These are phyloP conservation scores for Clupea harengus DNA, from an alignment of 2,113 vertebrate species.

Conservation along the genomic window DNA sequence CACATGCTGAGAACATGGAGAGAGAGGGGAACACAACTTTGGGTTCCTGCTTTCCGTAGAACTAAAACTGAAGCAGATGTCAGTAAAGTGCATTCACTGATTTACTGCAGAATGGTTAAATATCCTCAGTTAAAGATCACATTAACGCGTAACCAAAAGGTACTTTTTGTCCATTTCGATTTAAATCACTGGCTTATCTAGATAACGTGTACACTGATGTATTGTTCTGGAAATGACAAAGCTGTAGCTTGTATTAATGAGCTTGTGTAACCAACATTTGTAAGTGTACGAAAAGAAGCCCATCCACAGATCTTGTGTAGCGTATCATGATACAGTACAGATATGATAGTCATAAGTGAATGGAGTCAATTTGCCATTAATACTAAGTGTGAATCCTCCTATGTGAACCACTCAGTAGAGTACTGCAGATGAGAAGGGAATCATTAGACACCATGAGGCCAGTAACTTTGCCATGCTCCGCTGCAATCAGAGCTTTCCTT, in stretches of 20 bases:
- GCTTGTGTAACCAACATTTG: not conserved
- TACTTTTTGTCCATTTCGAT: not conserved
- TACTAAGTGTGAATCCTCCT: not conserved
- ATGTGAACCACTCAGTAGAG: conserved; percentile 7
- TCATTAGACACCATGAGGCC: conserved; percentile 22
- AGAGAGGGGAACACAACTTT: conserved; percentile 45
- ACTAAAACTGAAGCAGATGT: conserved; percentile 70
- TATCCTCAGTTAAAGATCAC: conserved; percentile 10
- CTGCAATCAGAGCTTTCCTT: conserved; percentile 31
- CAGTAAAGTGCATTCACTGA: not conserved
- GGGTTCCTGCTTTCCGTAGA: conserved; percentile 56
- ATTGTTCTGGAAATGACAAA: not conserved
- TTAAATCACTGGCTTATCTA: not conserved
- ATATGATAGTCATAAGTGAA: not conserved
- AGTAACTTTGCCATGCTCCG: conserved; percentile 20
- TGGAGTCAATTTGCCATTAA: not conserved
- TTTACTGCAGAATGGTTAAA: not conserved
- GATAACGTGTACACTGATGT: not conserved
- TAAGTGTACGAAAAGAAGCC: not conserved
- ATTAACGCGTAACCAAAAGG: not conserved
- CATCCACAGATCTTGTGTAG: not conserved
- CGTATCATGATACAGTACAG: not conserved
- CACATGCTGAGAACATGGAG: conserved; percentile 33
- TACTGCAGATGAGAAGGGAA: not conserved
- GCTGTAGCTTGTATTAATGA: not conserved